Evolutionary conservation across 2,888 invertebrate genomes (phyloP).

Genomic region (Sminthurides aquaticus): DNA sequence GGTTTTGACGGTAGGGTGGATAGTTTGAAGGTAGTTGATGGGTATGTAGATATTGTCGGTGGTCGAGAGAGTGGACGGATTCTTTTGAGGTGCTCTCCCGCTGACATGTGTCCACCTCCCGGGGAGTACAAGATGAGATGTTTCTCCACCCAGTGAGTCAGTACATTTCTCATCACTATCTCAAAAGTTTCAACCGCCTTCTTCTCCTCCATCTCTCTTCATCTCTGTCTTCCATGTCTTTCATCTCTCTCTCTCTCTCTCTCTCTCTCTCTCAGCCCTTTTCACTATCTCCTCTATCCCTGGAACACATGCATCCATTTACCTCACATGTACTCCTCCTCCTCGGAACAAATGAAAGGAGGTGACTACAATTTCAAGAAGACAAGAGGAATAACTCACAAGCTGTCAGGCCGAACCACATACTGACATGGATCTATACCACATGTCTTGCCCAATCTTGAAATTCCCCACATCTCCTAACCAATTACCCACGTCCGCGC

Average conservation of each 20-base stretch:
- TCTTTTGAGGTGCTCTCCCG: conserved; percentile 34
- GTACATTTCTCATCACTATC: conserved; percentile 18
- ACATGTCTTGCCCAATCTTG: background rate
- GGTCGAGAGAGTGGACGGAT: conserved; percentile 19
- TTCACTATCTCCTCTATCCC: too few relatives aligned
- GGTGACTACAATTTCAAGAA: background rate
- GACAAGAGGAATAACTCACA: background rate
- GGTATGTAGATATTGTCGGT: conserved; percentile 21
- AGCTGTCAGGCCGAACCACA: background rate
- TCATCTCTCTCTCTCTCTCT: background rate
- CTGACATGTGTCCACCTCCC: conserved; percentile 34
- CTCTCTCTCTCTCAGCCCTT: conserved; percentile 1
- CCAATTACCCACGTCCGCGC: too few relatives aligned
- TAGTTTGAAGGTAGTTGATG: conserved; percentile 17
- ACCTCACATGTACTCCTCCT: background rate
- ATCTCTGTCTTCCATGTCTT: background rate
- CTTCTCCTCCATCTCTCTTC: background rate
- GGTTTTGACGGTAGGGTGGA: conserved; percentile 13
- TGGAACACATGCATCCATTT: background rate
- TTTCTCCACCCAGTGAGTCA: conserved; percentile 34
- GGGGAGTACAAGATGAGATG: conserved; percentile 36
- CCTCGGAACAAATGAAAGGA: background rate
- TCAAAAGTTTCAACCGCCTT: conserved; percentile 7
- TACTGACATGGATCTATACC: background rate
- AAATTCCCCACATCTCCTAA: background rate